These are phyloP conservation scores for Cynaeus angustus DNA, from an alignment of 2,888 invertebrate genomes.

Conservation along the genomic window DNA sequence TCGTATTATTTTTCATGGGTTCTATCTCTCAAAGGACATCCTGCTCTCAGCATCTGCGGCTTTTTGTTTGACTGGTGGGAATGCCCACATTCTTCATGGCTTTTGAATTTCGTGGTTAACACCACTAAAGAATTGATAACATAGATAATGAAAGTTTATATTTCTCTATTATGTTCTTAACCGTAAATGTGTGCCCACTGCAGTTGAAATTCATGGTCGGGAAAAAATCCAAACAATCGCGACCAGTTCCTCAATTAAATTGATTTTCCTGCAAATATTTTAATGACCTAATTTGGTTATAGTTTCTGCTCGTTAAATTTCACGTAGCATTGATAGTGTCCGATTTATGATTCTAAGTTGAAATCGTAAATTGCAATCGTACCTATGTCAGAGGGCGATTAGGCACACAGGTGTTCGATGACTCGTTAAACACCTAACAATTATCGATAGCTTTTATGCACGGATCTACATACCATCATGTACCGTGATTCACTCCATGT, in stretches of 20 bases:
- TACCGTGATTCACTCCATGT: constrained; percentile 11
- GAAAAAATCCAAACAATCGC: too few species aligned
- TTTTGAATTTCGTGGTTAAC: too few species aligned
- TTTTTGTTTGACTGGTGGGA: not conserved
- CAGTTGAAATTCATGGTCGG: too few species aligned
- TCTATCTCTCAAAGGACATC: constrained; percentile 57
- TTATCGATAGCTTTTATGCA: constrained; percentile 15
- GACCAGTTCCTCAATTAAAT: too few species aligned
- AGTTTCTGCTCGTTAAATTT: constrained; percentile 4
- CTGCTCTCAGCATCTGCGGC: constrained; percentile 53
- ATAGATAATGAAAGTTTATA: too few species aligned
- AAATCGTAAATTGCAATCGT: constrained; percentile 23
- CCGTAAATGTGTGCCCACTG: too few species aligned
- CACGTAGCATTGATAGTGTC: constrained; percentile 28
- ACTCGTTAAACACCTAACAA: constrained; percentile 26
- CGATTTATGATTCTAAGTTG: not conserved
- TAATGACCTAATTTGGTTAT: too few species aligned
- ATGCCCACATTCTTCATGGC: too few species aligned
- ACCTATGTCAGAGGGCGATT: constrained; percentile 21
- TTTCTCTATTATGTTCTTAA: too few species aligned
- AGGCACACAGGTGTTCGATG: constrained; percentile 36
- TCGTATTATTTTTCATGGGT: constrained; percentile 51
- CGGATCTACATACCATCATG: constrained; percentile 30
- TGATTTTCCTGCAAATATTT: too few species aligned
- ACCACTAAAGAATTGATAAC: too few species aligned